A percentile compares a stretch with the other conserved stretches of the same genome.
Evolutionary conservation across 1,140 invertebrate genomes (phyloP).

Genomic region (Drosophila sulfurigaster): DNA sequence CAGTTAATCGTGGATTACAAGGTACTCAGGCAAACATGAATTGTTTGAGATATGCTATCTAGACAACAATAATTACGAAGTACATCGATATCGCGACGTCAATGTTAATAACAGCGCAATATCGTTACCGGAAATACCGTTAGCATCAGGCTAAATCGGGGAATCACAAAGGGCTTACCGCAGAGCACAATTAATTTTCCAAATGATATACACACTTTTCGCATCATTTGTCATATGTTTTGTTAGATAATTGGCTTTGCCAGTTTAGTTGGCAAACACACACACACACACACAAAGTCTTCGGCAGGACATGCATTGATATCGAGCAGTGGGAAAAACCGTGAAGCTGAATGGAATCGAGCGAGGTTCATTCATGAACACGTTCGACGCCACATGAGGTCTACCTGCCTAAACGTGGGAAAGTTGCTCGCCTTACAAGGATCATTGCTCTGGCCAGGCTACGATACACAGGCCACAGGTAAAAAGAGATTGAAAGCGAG

Average conservation of each 20-base stretch:
- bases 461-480: background rate
- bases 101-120: conserved; percentile 5
- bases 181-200: conserved; percentile 78
- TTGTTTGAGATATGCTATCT: background rate
- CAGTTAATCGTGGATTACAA: background rate
- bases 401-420: conserved; percentile 80
- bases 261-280: conserved; percentile 61
- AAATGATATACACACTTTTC: conserved; percentile 47
- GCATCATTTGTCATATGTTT: conserved; percentile 79
- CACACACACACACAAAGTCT: conserved; percentile 1
- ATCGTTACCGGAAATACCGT: conserved; percentile 53
- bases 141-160: conserved; percentile 13
- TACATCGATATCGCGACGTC: conserved; percentile 5
- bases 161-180: conserved; percentile 62
- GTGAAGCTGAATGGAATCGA: conserved; percentile 59
- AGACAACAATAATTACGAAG: background rate
- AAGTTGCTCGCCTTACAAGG: conserved; percentile 46
- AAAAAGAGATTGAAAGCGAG: conserved; percentile 53
- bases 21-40: background rate
- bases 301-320: conserved; percentile 46
- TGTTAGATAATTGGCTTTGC: conserved; percentile 82
- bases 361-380: conserved; percentile 72
- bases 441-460: background rate
- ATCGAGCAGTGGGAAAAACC: conserved; percentile 47
- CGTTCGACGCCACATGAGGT: conserved; percentile 35